phyloP scores from a whole-genome alignment of 2,113 vertebrate genomes.

The Takifugu flavidus region DNA sequence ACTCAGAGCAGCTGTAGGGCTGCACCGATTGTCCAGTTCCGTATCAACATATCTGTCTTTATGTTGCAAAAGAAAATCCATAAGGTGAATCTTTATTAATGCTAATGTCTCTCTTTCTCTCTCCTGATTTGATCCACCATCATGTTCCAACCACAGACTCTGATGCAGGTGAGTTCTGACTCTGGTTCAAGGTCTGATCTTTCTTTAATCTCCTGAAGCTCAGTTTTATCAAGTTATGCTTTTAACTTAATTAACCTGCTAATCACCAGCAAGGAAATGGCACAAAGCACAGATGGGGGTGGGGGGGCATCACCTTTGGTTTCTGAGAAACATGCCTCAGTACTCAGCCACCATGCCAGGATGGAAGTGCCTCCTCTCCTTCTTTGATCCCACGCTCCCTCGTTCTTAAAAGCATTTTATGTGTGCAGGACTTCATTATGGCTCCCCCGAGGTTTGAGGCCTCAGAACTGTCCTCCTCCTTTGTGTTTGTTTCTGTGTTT shows the following conservation, averaged over 20 bases:
- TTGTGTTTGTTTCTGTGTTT: conserved; percentile 44
- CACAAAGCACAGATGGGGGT: too few relatives aligned
- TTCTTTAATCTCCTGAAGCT: background rate
- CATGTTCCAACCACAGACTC: conserved; percentile 54
- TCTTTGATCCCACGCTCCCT: conserved; percentile 14
- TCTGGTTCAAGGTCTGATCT: background rate
- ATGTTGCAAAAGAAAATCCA: background rate
- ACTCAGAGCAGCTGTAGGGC: too few relatives aligned
- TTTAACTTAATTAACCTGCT: background rate
- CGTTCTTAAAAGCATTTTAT: conserved; percentile 45
- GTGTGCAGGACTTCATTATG: conserved; percentile 49
- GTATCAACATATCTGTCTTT: conserved; percentile 6
- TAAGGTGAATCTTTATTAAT: background rate
- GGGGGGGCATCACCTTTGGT: background rate
- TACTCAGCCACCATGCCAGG: background rate
- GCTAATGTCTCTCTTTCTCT: conserved; percentile 13
- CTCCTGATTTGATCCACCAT: conserved; percentile 1
- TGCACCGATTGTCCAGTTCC: background rate
- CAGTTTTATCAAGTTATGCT: background rate
- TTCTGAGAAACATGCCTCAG: background rate
- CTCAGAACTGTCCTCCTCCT: conserved; percentile 21
- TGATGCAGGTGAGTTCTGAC: conserved; percentile 73
- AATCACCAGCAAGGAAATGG: too few relatives aligned
- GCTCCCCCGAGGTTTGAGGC: conserved; percentile 48
- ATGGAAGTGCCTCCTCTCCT: background rate